phyloP scores from a whole-genome alignment of 2,888 invertebrate genomes.

The Erebia aethiops region DNA sequence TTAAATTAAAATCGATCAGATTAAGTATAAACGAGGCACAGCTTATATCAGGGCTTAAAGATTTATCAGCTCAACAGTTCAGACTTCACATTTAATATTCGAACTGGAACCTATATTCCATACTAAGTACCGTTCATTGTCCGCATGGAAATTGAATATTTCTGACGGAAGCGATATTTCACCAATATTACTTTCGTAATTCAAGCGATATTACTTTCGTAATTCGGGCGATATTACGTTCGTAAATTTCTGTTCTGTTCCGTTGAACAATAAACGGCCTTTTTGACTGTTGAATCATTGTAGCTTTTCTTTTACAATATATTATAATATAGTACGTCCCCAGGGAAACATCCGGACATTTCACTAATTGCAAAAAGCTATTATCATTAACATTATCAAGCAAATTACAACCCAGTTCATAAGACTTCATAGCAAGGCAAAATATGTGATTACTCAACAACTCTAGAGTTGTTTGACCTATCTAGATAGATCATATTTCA shows the following conservation, averaged over 20 bases:
- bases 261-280: slow-evolving; percentile 14
- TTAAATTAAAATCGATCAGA: background rate
- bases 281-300: background rate
- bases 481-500: no score
- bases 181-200: slow-evolving; percentile 26
- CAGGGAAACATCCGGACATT: background rate
- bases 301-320: slow-evolving; percentile 9
- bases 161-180: slow-evolving; percentile 33
- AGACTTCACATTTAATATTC: slow-evolving; percentile 33
- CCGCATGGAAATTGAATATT: slow-evolving; percentile 32
- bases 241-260: slow-evolving; percentile 12
- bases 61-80: slow-evolving; percentile 31
- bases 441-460: no score
- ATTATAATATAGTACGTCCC: background rate
- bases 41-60: slow-evolving; percentile 29
- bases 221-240: slow-evolving; percentile 21
- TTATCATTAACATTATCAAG: background rate
- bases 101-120: slow-evolving; percentile 28
- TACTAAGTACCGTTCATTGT: slow-evolving; percentile 32
- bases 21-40: slow-evolving; percentile 6
- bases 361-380: background rate
- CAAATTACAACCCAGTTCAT: background rate
- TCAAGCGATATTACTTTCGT: slow-evolving; percentile 17
- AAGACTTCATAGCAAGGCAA: background rate
- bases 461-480: no score